A percentile compares a stretch with the other conserved stretches of the same genome.
Conservation (phyloP, 1,140 invertebrate species). For the Melanaphis sacchari region DNA sequence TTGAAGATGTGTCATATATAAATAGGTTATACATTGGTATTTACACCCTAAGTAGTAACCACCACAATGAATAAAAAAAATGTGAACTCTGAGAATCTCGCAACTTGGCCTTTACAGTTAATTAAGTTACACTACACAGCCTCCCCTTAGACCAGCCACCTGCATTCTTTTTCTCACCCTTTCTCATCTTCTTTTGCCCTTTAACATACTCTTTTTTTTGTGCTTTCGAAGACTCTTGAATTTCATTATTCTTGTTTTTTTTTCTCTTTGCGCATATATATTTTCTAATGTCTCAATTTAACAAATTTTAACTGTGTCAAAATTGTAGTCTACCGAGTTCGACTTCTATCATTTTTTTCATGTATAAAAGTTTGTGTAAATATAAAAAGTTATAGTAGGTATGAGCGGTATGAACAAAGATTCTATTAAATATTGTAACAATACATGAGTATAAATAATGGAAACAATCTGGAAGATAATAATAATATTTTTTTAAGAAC, state of each 20-base stretch:
- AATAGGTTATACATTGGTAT: neutral
- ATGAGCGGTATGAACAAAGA: neutral
- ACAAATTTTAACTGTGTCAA: neutral
- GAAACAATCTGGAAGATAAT: neutral
- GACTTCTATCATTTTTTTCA: neutral
- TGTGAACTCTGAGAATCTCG: neutral
- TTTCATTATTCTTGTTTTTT: neutral
- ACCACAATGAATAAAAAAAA: neutral
- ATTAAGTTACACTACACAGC: neutral
- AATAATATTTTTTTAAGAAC: neutral
- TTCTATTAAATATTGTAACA: neutral
- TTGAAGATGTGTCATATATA: neutral
- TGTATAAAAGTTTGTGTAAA: neutral
- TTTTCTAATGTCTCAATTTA: neutral
- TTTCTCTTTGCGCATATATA: neutral
- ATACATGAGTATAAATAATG: neutral
- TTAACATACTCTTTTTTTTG: neutral
- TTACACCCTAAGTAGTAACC: neutral
- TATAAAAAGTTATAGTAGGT: too few species aligned
- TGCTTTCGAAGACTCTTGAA: too few species aligned
- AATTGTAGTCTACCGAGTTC: neutral
- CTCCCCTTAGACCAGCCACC: neutral
- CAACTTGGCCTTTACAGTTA: neutral
- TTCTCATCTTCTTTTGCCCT: neutral
- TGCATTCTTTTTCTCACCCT: neutral